Evolutionary conservation across 2,113 vertebrate species (phyloP), one percentile per base, ranked within the genome.

Genomic region (Nannobrachium achirus): DNA sequence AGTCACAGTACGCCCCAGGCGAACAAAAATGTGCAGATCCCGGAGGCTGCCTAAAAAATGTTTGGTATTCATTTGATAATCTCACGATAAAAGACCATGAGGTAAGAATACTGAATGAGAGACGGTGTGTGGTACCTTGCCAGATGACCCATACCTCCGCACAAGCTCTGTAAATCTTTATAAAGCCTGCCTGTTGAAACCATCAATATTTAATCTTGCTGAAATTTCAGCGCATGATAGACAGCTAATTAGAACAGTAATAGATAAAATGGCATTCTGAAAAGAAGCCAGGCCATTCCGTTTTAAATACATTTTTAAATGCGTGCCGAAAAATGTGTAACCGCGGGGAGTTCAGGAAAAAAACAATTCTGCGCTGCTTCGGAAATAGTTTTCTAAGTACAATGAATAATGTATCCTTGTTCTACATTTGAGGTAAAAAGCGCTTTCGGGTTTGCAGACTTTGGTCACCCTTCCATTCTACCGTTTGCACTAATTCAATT

Each of bases 121-220:
- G 50, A 53, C 57, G 15, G 20, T 11, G 10, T 68, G 20, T 9
- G 66, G 39, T 46, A 20, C 39, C 7, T 25, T 53, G 38, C 71
- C 65, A 18, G 25, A 52, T 69, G 51, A 40, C 19, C 18, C 18
- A 9, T 6, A 13, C 59, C 19, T 46, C 60, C 61, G 16, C 18
- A n/a, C 55, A 60, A 38, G 6, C 45, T 48, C 3, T 4, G 45
- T 40, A 44, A 61, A 8, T 53, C 57, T 63, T 14, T 8, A 46
- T 25, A 8, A 2, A 63, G 11, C 52, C 64, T 63, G 25, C 25
- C 25, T 72, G 63, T 40, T 63, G 53, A 63, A 52, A 63, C 64
- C 52, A 56, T 38, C 41, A 60, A 55, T 42, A 15, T 77, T 77
- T 74, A 66, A 56, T 71, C 51, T 51, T 44, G 20, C 39, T 77